A percentile compares a stretch with the other conserved stretches of the same genome.
Evolutionary conservation across 2,797 vertebrate genomes (phyloP).

Genomic region (Cottoperca gobio): DNA sequence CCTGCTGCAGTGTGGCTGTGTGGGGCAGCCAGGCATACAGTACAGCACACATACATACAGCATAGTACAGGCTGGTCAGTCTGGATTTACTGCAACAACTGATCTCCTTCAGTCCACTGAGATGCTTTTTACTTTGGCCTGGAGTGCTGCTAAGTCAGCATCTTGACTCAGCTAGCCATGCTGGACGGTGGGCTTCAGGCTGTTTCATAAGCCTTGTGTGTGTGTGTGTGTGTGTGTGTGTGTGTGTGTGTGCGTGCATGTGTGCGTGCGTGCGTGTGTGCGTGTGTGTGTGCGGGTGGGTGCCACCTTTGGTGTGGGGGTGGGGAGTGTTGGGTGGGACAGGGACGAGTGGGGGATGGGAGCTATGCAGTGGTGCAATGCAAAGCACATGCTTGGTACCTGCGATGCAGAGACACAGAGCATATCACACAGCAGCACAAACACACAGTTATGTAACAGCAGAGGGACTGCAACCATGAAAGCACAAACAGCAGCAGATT

Average conservation of each 20-base stretch:
- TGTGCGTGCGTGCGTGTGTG: too few species aligned
- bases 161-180: slow-evolving; percentile 44
- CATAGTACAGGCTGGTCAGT: neutral
- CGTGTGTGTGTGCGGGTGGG: too few species aligned
- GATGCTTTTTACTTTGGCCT: slow-evolving; percentile 22
- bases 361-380: slow-evolving; percentile 53
- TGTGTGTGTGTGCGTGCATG: too few species aligned
- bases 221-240: too few species aligned
- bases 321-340: slow-evolving; percentile 17
- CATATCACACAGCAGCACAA: slow-evolving; percentile 20
- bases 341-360: slow-evolving; percentile 49
- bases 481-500: slow-evolving; percentile 20
- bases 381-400: slow-evolving; percentile 53
- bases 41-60: neutral
- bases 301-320: slow-evolving; percentile 12
- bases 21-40: neutral
- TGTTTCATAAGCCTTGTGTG: slow-evolving; percentile 64
- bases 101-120: slow-evolving; percentile 30
- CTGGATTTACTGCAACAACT: slow-evolving; percentile 26
- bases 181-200: slow-evolving; percentile 12
- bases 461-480: slow-evolving; percentile 13
- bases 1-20: slow-evolving; percentile 4
- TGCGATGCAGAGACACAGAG: slow-evolving; percentile 24
- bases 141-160: slow-evolving; percentile 61
- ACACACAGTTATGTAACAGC: slow-evolving; percentile 59